Conservation (phyloP, 2,797 vertebrate genomes). For the Anniella stebbinsi region DNA sequence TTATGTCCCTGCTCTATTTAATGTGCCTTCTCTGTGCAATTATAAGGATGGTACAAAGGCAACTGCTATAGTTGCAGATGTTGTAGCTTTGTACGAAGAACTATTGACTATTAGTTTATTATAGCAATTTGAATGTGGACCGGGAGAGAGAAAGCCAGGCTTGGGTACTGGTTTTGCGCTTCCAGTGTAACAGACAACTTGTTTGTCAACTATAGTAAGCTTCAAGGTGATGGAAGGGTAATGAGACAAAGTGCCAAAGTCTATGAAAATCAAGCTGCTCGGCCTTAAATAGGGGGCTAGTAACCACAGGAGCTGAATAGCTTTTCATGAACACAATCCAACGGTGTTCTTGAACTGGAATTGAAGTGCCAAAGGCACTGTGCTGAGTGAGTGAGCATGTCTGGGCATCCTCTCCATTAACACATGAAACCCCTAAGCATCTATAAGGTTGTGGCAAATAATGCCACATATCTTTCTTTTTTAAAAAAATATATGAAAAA, state of each 20-base stretch:
- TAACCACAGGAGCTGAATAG: slow-evolving; percentile 32
- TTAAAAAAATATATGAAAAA: slow-evolving; percentile 37
- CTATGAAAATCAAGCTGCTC: slow-evolving; percentile 49
- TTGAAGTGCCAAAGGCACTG: slow-evolving; percentile 52
- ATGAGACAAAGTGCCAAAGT: slow-evolving; percentile 54
- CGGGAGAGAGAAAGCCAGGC: background rate
- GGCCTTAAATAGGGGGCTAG: slow-evolving; percentile 38
- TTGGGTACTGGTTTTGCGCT: background rate
- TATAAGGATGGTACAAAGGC: background rate
- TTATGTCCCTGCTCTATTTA: background rate
- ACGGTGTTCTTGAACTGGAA: slow-evolving; percentile 42
- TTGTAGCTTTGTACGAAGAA: background rate
- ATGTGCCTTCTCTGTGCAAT: background rate
- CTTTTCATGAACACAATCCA: slow-evolving; percentile 56
- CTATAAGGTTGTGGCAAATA: slow-evolving; percentile 36
- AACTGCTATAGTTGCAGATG: background rate
- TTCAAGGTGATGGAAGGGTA: slow-evolving; percentile 50
- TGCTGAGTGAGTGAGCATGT: slow-evolving; percentile 41
- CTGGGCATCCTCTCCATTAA: slow-evolving; percentile 48
- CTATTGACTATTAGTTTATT: slow-evolving; percentile 32
- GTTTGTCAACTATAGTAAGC: slow-evolving; percentile 49
- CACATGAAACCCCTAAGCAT: slow-evolving; percentile 34
- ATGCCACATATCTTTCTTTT: slow-evolving; percentile 52
- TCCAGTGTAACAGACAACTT: slow-evolving; percentile 43
- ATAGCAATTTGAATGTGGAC: slow-evolving; percentile 14